Evolutionary conservation across 2,888 invertebrate species (phyloP).

Genomic region (Caradrina clavipalpis): DNA sequence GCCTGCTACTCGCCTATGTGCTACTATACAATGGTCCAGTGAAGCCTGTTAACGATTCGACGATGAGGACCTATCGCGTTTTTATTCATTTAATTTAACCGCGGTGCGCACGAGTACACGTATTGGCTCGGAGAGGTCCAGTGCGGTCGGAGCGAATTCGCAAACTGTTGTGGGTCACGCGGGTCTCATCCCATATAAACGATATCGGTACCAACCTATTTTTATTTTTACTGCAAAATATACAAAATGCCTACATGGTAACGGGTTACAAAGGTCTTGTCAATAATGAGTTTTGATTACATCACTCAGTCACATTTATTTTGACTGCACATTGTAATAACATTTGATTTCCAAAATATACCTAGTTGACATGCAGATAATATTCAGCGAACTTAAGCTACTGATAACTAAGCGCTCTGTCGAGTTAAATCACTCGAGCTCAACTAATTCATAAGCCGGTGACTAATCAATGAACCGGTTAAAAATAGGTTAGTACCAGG

Average conservation of each 20-base stretch:
- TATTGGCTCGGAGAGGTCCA: slow-evolving; percentile 86
- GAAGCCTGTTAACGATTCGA: slow-evolving; percentile 74
- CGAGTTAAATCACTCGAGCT: slow-evolving; percentile 39
- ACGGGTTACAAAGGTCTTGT: slow-evolving; percentile 1
- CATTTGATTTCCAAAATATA: slow-evolving; percentile 9
- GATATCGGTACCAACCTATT: slow-evolving; percentile 85
- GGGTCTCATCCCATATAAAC: slow-evolving; percentile 80
- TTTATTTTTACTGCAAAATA: slow-evolving; percentile 63
- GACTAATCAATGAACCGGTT: slow-evolving; percentile 65
- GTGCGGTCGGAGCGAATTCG: slow-evolving; percentile 89
- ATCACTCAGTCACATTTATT: not conserved
- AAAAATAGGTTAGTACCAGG: slow-evolving; percentile 88
- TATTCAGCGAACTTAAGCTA: slow-evolving; percentile 12
- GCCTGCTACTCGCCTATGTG: slow-evolving; percentile 75
- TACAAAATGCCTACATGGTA: not conserved
- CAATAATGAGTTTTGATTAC: slow-evolving; percentile 5
- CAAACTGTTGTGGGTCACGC: slow-evolving; percentile 83
- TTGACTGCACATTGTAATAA: slow-evolving; percentile 1
- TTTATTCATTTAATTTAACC: slow-evolving; percentile 65
- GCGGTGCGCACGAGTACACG: slow-evolving; percentile 79
- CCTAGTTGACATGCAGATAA: slow-evolving; percentile 13
- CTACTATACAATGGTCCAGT: slow-evolving; percentile 70
- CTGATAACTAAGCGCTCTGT: slow-evolving; percentile 38
- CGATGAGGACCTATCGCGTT: slow-evolving; percentile 74
- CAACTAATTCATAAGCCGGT: slow-evolving; percentile 50